These are phyloP conservation scores for Prionace glauca DNA, from an alignment of 2,797 vertebrate genomes.

Conservation along the genomic window DNA sequence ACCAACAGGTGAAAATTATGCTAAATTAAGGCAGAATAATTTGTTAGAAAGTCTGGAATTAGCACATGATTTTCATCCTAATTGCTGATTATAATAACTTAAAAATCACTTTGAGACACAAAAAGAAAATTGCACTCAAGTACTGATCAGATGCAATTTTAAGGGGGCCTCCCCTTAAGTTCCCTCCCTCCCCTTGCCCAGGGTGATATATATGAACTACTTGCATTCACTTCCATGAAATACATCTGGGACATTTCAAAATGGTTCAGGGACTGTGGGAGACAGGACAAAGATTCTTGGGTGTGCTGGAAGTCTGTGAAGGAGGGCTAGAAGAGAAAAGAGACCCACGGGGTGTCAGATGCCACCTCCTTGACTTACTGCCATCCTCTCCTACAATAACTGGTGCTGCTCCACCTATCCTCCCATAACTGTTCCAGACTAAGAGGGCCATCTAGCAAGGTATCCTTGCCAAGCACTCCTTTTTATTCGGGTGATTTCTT, in stretches of 20 bases:
- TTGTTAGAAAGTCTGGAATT: not conserved
- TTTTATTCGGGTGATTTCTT: not conserved
- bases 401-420: not conserved
- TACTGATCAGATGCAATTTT: not conserved
- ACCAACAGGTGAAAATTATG: too few relatives aligned
- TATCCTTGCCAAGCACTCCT: not conserved
- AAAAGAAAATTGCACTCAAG: not conserved
- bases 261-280: not conserved
- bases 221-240: not conserved
- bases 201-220: not conserved
- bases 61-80: not conserved
- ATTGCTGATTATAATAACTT: not conserved
- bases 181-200: too few relatives aligned
- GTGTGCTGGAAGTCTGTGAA: not conserved
- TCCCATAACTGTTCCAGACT: not conserved
- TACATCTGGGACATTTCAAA: not conserved
- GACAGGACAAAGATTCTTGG: not conserved
- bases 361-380: not conserved
- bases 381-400: not conserved
- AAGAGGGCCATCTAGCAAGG: not conserved
- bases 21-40: not conserved
- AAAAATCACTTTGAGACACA: not conserved
- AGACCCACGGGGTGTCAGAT: not conserved
- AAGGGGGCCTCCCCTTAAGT: too few relatives aligned
- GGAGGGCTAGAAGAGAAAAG: not conserved